These are phyloP conservation scores for Falcaria lacertinaria DNA, from an alignment of 2,888 invertebrate genomes.

Conservation along the genomic window DNA sequence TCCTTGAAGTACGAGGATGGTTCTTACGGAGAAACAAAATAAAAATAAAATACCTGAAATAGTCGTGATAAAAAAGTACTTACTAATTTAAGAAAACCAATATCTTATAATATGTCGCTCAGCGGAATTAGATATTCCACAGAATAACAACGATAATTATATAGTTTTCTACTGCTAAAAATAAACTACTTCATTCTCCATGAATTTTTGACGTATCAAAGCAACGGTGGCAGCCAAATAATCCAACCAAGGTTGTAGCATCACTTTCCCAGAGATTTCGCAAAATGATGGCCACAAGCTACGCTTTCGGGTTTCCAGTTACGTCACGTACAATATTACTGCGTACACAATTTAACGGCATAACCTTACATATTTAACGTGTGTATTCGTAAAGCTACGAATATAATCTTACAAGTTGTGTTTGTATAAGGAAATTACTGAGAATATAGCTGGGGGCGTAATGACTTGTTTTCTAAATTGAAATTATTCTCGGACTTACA, in stretches of 20 bases:
- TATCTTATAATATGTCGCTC: no score
- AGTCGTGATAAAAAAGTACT: no score
- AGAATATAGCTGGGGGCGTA: background rate
- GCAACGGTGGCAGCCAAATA: background rate
- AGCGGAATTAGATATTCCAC: no score
- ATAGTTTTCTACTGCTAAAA: background rate
- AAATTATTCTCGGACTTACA: no score
- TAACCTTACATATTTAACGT: background rate
- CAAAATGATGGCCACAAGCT: background rate
- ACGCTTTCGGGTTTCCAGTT: background rate
- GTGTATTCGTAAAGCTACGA: background rate
- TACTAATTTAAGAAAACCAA: no score
- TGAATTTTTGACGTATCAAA: background rate
- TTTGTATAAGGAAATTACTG: background rate
- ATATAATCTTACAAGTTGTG: background rate
- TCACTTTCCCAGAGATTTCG: background rate
- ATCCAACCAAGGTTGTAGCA: background rate
- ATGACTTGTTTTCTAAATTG: background rate
- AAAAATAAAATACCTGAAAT: no score
- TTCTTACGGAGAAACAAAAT: no score
- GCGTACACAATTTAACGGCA: slow-evolving; percentile 1
- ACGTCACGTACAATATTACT: slow-evolving; percentile 2
- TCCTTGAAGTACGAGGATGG: no score
- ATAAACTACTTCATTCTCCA: background rate
- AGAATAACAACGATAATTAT: no score